Evolutionary conservation across 2,888 invertebrate species (phyloP).

Genomic region (Catocala sponsa): DNA sequence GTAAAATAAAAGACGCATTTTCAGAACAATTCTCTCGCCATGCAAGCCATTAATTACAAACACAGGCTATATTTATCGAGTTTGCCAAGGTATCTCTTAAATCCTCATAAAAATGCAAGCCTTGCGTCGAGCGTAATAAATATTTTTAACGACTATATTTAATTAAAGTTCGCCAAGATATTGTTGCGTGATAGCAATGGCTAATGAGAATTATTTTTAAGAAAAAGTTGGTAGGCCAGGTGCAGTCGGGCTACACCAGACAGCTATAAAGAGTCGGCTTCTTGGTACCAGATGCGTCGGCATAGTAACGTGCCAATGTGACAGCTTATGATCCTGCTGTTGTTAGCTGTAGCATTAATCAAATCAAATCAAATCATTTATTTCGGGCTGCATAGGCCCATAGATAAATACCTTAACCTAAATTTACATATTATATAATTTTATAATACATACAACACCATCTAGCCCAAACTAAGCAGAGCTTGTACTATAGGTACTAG

Average conservation of each 20-base stretch:
- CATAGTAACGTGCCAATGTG: no score
- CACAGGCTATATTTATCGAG: constrained; percentile 32
- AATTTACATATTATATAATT: no score
- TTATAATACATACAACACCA: no score
- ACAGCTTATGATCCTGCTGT: no score
- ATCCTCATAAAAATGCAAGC: constrained; percentile 81
- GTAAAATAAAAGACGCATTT: background rate
- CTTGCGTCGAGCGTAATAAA: constrained; percentile 74
- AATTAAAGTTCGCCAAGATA: constrained; percentile 63
- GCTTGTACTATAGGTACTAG: no score
- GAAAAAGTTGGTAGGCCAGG: constrained; percentile 31
- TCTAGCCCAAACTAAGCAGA: no score
- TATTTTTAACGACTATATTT: constrained; percentile 84
- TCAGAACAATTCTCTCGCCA: background rate
- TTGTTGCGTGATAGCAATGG: constrained; percentile 61
- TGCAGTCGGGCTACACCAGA: background rate
- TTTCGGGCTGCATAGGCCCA: no score
- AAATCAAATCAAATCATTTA: no score
- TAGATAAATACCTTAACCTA: no score
- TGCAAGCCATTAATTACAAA: constrained; percentile 12
- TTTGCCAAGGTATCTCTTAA: constrained; percentile 60
- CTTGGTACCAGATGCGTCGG: background rate
- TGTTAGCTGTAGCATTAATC: no score
- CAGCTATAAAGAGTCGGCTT: background rate
- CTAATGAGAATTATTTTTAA: constrained; percentile 59